A percentile compares a stretch with the other conserved stretches of the same genome.
phyloP scores from a whole-genome alignment of 2,888 invertebrate genomes.

The Cotesia congregata region DNA sequence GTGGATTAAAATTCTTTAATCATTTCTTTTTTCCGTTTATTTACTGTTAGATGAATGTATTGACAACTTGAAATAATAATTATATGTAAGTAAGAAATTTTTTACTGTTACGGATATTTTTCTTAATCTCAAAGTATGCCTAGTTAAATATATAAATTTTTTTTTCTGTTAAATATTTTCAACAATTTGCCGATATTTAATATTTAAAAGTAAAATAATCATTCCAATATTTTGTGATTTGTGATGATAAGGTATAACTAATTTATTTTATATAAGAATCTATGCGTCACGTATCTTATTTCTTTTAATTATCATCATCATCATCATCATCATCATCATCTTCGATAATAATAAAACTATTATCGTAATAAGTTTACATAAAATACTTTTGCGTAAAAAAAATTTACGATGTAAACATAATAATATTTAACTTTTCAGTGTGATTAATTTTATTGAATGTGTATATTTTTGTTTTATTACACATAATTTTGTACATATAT shows the following conservation, averaged over 20 bases:
- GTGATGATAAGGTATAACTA: not conserved
- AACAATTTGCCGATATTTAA: not conserved
- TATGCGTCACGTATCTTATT: not conserved
- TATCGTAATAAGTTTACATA: no score
- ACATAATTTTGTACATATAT: conserved; percentile 20
- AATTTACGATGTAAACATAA: not conserved
- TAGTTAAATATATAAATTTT: not conserved
- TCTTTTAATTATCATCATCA: not conserved
- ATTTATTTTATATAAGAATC: not conserved
- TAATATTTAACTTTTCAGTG: not conserved
- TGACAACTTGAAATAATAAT: not conserved
- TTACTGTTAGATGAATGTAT: not conserved
- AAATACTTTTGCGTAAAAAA: not conserved
- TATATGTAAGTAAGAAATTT: not conserved
- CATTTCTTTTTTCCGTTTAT: not conserved
- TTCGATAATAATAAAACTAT: no score
- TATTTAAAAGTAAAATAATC: not conserved
- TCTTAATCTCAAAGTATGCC: not conserved
- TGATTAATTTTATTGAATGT: not conserved
- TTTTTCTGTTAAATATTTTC: not conserved
- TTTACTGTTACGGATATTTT: not conserved
- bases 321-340: no score
- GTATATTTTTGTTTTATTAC: not conserved
- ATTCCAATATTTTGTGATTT: not conserved
- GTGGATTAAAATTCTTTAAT: not conserved